Conservation (phyloP, 1,140 invertebrate species). For the Meloidogyne hapla region DNA sequence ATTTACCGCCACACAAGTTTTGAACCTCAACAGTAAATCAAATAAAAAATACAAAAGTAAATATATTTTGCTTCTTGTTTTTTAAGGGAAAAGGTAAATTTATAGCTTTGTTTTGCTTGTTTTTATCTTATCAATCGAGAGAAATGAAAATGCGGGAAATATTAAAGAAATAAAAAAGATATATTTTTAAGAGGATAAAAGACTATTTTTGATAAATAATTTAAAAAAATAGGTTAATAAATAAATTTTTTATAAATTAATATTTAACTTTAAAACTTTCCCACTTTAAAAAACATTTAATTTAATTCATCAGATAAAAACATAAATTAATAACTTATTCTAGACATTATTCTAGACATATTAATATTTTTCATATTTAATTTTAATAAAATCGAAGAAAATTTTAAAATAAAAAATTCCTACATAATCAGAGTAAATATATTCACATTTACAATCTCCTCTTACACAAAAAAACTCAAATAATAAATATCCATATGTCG, state of each 20-base stretch:
- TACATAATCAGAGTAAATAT: too few relatives aligned
- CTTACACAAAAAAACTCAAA: background rate
- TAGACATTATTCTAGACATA: too few relatives aligned
- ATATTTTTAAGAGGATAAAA: background rate
- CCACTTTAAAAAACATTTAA: too few relatives aligned
- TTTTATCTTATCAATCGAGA: background rate
- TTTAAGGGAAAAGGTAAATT: background rate
- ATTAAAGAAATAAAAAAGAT: background rate
- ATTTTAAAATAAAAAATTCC: too few relatives aligned
- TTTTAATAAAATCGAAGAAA: too few relatives aligned
- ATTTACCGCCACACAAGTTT: background rate
- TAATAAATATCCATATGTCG: background rate
- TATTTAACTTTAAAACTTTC: too few relatives aligned
- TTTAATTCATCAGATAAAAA: too few relatives aligned
- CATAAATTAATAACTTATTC: too few relatives aligned
- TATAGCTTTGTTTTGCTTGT: background rate
- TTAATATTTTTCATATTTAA: too few relatives aligned
- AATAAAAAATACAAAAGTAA: background rate
- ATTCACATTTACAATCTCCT: background rate
- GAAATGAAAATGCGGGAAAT: background rate
- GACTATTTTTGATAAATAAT: background rate
- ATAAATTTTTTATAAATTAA: background rate
- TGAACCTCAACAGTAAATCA: background rate
- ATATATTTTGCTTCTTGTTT: background rate
- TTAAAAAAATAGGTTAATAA: background rate